A percentile compares a stretch with the other conserved stretches of the same genome.
Conservation (phyloP, 2,113 vertebrate species). For the Empidonax traillii region DNA sequence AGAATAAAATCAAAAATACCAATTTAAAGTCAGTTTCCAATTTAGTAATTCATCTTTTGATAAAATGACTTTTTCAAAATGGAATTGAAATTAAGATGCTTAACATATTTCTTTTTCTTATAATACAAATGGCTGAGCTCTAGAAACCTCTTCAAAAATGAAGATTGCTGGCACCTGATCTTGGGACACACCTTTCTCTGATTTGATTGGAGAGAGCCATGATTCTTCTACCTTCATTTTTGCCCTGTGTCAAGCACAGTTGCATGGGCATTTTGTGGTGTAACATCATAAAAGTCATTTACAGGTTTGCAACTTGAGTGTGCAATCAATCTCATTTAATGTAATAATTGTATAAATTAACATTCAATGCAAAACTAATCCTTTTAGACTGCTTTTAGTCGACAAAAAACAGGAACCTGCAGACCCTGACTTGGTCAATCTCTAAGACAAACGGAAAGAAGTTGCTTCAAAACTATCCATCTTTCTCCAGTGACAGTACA, state of each 20-base stretch:
- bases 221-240: neutral
- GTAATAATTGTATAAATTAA: neutral
- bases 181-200: neutral
- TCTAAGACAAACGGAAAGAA: neutral
- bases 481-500: neutral
- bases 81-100: neutral
- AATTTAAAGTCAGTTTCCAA: neutral
- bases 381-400: neutral
- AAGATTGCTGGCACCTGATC: neutral
- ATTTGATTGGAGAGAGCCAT: neutral
- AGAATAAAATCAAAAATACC: neutral
- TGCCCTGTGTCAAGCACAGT: neutral
- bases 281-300: neutral
- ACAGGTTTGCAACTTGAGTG: neutral
- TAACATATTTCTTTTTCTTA: neutral
- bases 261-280: accelerated
- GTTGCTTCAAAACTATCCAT: neutral
- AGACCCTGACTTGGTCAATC: neutral
- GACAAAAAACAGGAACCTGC: neutral
- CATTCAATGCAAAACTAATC: neutral
- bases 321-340: neutral
- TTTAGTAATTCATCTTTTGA: neutral
- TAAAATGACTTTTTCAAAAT: neutral
- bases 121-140: neutral
- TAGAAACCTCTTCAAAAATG: neutral